phyloP scores from a whole-genome alignment of 2,113 vertebrate genomes.

The Crotalus helleri region DNA sequence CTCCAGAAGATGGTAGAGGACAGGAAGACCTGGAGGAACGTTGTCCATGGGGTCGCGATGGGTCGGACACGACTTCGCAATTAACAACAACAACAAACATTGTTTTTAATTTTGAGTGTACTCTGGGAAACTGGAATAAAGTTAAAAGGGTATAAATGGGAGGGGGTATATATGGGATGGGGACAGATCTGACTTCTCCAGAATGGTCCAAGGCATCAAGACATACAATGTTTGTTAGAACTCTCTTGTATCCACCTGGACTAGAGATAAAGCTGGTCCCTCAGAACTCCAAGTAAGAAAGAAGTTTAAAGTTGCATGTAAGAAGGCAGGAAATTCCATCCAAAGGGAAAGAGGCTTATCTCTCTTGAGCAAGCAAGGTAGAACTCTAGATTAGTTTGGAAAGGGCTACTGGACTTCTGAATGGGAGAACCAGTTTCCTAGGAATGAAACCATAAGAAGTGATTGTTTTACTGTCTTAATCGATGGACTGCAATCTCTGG shows the following conservation, averaged over 20 bases:
- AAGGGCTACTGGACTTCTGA: background rate
- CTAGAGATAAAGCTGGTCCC: background rate
- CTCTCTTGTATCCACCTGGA: background rate
- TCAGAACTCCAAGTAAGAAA: background rate
- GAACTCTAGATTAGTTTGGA: background rate
- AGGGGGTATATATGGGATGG: background rate
- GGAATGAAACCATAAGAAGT: background rate
- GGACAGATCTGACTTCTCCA: background rate
- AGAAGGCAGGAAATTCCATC: background rate
- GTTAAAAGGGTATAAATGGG: background rate
- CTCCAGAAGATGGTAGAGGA: no score
- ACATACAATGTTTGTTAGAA: background rate
- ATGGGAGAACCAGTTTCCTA: background rate
- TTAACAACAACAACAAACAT: background rate
- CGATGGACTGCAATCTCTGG: background rate
- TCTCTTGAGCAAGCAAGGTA: background rate
- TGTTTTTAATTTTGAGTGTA: background rate
- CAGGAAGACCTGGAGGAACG: no score
- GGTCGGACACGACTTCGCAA: no score
- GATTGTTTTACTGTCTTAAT: background rate
- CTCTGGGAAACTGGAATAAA: background rate
- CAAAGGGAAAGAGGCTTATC: background rate
- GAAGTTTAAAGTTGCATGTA: background rate
- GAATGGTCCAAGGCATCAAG: background rate
- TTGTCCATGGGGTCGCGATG: no score